phyloP scores from a whole-genome alignment of 2,797 vertebrate species.

The Arctocebus calabarensis region DNA sequence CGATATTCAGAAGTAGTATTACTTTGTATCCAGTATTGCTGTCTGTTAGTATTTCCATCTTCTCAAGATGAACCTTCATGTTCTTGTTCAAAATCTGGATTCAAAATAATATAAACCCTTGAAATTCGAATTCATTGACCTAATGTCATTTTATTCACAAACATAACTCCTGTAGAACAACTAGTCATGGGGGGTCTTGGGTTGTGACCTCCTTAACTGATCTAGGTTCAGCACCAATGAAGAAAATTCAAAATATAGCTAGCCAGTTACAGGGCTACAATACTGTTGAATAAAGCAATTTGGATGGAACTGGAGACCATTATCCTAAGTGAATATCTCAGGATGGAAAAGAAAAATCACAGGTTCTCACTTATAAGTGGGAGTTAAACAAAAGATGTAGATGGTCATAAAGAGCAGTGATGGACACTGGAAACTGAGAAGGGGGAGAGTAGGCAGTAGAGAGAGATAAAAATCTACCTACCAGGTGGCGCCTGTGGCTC shows the following conservation, averaged over 20 bases:
- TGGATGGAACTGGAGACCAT: neutral
- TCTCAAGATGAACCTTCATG: neutral
- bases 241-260: constrained; percentile 25
- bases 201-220: neutral
- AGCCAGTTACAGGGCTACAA: neutral
- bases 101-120: neutral
- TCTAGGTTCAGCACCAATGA: neutral
- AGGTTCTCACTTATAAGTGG: neutral
- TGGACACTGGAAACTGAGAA: neutral
- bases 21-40: constrained; percentile 1
- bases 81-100: constrained; percentile 40
- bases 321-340: neutral
- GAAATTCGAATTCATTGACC: constrained; percentile 1
- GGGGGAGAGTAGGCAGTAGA: neutral
- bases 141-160: constrained; percentile 44
- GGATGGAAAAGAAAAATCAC: neutral
- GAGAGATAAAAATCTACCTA: neutral
- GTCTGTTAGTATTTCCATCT: neutral
- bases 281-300: neutral
- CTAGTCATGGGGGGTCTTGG: neutral
- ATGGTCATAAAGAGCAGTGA: neutral
- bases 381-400: neutral
- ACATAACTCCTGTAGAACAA: neutral
- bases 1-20: neutral
- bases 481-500: too few species aligned